Evolutionary conservation across 1,140 invertebrate genomes (phyloP).

Genomic region (Pomacea maculata): DNA sequence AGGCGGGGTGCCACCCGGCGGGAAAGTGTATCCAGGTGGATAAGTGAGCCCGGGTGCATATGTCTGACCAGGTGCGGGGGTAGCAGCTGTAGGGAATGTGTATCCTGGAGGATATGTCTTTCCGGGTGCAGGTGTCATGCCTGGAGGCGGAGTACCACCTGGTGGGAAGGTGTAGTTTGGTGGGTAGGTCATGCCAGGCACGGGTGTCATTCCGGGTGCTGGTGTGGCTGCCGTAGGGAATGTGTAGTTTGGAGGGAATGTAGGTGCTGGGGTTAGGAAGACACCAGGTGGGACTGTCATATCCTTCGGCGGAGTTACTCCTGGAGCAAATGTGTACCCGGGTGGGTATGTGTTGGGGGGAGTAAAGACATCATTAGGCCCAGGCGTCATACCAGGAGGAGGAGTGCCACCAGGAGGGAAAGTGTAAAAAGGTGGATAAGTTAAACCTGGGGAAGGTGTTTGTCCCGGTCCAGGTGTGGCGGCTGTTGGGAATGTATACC

Average conservation of each 20-base stretch:
- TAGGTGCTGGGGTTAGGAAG: no score
- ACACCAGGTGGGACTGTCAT: neutral
- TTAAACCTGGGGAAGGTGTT: neutral
- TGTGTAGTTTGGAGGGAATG: no score
- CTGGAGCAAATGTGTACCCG: no score
- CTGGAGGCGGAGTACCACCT: neutral
- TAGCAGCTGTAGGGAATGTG: no score
- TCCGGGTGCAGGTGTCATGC: neutral
- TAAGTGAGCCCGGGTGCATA: neutral
- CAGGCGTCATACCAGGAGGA: no score
- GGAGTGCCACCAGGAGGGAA: no score
- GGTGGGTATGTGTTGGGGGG: neutral
- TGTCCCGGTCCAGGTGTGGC: no score
- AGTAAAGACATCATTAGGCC: neutral
- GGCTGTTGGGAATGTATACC: no score
- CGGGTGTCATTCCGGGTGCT: neutral
- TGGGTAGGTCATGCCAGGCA: constrained; percentile 7
- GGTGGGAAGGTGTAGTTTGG: neutral
- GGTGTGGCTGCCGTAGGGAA: neutral
- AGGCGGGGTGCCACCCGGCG: neutral
- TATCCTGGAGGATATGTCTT: no score
- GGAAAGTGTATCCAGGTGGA: neutral
- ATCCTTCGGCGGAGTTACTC: neutral
- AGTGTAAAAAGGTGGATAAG: neutral
- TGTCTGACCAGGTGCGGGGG: neutral